Percentiles rank a stretch among this genome's conserved stretches.
Evolutionary conservation across 1,140 invertebrate genomes (phyloP).

Genomic region (Physella acuta): DNA sequence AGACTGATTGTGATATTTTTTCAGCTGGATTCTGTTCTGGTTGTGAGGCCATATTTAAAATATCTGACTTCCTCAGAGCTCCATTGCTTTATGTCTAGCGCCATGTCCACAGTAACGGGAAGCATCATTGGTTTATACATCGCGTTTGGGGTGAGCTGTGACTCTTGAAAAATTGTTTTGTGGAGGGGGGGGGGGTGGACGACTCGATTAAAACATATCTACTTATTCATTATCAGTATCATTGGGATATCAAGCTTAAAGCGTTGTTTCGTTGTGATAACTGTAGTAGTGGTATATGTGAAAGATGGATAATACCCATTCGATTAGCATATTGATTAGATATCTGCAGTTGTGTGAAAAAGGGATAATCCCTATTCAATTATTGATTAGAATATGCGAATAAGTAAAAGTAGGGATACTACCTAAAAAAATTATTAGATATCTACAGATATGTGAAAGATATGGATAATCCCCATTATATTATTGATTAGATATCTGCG

Average conservation of each 20-base stretch:
- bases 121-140: constrained; percentile 10
- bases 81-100: constrained; percentile 18
- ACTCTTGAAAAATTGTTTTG: too few species aligned
- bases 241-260: background rate
- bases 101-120: constrained; percentile 16
- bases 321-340: background rate
- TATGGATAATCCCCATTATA: too few species aligned
- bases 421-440: background rate
- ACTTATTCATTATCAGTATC: background rate
- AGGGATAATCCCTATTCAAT: background rate
- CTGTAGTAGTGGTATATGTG: too few species aligned
- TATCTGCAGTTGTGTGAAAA: background rate
- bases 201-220: background rate
- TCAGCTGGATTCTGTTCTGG: constrained; percentile 9
- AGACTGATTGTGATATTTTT: background rate
- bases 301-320: background rate
- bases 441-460: background rate
- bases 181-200: background rate
- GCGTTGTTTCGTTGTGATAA: too few species aligned
- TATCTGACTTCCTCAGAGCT: constrained; percentile 13
- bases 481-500: background rate
- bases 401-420: background rate
- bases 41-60: constrained; percentile 11
- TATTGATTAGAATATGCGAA: background rate
- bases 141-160: constrained; percentile 2